Evolutionary conservation across 2,113 vertebrate species (phyloP), one percentile per base, ranked within the genome.

Genomic region (Barnardius zonarius): DNA sequence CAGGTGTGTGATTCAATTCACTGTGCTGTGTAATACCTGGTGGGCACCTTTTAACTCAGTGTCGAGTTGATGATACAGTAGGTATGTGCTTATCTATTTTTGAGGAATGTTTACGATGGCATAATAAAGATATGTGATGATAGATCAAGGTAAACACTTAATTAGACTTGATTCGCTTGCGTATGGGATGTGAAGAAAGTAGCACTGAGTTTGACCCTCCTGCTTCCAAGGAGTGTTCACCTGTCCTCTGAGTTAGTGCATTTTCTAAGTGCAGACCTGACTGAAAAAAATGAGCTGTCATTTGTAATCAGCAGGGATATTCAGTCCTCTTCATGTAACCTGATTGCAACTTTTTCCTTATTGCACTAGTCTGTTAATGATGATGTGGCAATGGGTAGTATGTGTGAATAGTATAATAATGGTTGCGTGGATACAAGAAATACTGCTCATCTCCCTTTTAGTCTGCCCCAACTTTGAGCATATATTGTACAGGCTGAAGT

Each of bases 341-440:
- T 95, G 95, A 97, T 96, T 96, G 93, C 96, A 96, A 91, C 93
- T 90, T 90, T 92, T 83, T 41, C 87, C 55, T 95, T 90, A 94
- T 96, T 94, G 85, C 4, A 0, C 82, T 69, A 33, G 77, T 62
- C 94, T 85, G 84, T 90, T 97, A 96, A 97, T 96, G 66, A 86
- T 19, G 9, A n/a, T 44, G 94, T 82, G 77, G 69, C 93, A 79
- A 24, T 84, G 93, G 68, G 79, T 35, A 62, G 62, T 78, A 59
- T 3, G 8, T 88, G 88, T 95, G 95, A 96, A 95, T 95, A 91
- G 88, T 84, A 37, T 95, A 78, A 95, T 91, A 95, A 91, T 82
- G 96, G 94, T 96, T 92, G 94, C 96, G 16, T 84, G 93, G 96
- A 95, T 95, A 97, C 95, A 92, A 83, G 83, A 94, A 93, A 94